Conservation (phyloP, 2,888 invertebrate species). For the Tenthredo distinguenda region DNA sequence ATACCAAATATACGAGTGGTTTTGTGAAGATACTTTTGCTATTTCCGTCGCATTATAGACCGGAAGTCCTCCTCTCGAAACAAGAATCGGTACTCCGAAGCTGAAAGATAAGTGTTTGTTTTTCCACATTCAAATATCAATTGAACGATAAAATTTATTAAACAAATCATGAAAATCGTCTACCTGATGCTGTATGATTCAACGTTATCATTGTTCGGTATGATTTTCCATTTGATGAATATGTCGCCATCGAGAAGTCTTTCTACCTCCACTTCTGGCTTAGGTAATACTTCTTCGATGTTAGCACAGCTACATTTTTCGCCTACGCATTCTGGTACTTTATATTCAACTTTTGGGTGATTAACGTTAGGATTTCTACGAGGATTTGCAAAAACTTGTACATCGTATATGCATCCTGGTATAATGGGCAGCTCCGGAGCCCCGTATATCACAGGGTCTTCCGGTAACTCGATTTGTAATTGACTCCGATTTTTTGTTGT, state of each 20-base stretch:
- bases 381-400: slow-evolving; percentile 72
- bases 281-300: slow-evolving; percentile 60
- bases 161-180: neutral
- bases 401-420: slow-evolving; percentile 69
- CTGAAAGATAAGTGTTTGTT: slow-evolving; percentile 58
- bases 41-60: slow-evolving; percentile 71
- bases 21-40: slow-evolving; percentile 58
- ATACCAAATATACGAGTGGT: slow-evolving; percentile 63
- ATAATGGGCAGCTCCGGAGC: slow-evolving; percentile 67
- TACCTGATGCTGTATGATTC: slow-evolving; percentile 65
- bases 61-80: slow-evolving; percentile 67
- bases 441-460: slow-evolving; percentile 62
- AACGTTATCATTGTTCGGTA: slow-evolving; percentile 56
- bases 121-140: neutral
- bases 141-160: neutral
- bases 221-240: slow-evolving; percentile 65
- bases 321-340: slow-evolving; percentile 70
- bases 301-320: slow-evolving; percentile 66
- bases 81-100: slow-evolving; percentile 67
- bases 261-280: slow-evolving; percentile 62
- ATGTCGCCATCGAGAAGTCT: slow-evolving; percentile 53
- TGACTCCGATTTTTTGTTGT: slow-evolving; percentile 61
- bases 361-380: slow-evolving; percentile 59
- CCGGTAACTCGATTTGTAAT: slow-evolving; percentile 65
- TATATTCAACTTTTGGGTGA: slow-evolving; percentile 57